Base-by-base conservation (phyloP, 2,888 invertebrate species). In the Pyrochroa serraticornis region DNA sequence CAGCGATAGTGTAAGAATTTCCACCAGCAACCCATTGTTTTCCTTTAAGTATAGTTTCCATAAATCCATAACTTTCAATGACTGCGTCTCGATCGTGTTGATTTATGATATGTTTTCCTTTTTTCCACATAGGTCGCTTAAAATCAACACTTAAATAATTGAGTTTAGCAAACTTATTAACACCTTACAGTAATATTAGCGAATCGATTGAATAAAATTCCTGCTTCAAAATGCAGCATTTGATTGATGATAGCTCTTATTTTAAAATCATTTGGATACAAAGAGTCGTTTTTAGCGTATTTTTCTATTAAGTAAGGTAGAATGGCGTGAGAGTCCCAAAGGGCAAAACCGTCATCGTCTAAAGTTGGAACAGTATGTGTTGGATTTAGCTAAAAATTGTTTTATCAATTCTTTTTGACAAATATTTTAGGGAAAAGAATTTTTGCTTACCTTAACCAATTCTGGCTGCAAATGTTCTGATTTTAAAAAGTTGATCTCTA, bases 321-420 rank as follows among this genome's bases (percentile, higher is more conserved):
- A n/a, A 46, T 46, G n/a, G 35, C 46, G 14, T 46, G 46, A 22
- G 10, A 10, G 35, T 46, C 46, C 46, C 46, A 46, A 3, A 46
- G 7, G 7, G 22, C 22, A 2, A 43, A 35, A 6, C 10, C 10
- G 10, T 10, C 73, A 13, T 76, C 67, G n/a, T 44, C 44, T n/a
- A 67, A 53, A n/a, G 58, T 59, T 1, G 67, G 64, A 8, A 65
- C 57, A n/a, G 78, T 79, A 45, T 81, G 81, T 54, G 70, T 69
- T 1, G 80, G 79, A 69, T 81, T 81, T n/a, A 80, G 55, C 81
- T 81, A 42, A 3, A 58, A 62, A 49, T 22, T 22, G 22, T 22
- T 22, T 2, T 22, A 3, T 2, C 5, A 22, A 22, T 22, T 22
- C n/a, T 22, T 22, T 22, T 22, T 3, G 22, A 22, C 5, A 3